Evolutionary conservation across 2,888 invertebrate species (phyloP), one percentile per base, ranked within the genome.

Genomic region (Strigamia transsilvanica): DNA sequence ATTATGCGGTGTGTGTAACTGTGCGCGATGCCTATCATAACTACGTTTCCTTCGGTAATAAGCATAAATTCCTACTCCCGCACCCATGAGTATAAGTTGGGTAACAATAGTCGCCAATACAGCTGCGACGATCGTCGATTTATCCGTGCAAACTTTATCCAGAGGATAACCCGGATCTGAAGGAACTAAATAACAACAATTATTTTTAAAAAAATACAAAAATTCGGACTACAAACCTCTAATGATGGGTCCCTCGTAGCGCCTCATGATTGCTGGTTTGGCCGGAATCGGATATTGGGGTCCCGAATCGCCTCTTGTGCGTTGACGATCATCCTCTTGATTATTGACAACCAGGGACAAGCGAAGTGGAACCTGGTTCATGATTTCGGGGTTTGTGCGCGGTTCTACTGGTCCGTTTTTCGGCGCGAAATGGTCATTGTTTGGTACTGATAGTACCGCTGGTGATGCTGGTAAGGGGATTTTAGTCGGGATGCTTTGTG

Each of bases 331-430:
- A 79, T 85, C 84, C 34, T 84, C 84, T 42, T 84, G 84, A 41
- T 82, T 83, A 23, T 82, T 83, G 15, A 86, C 86, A 83, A 85
- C 85, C 21, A 86, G 83, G 9, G 86, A 85, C 15, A 86, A 82
- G 10, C 85, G 84, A 15, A 86, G 82, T 21, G 85, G 86, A 18
- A 85, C 81, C 79, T 86, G 84, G 83, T 34, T 34, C 34, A 34
- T 5, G 7, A 34, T 34, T 34, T 34, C 34, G 34, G 34, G 3
- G 34, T 34, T 34, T 34, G 34, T 34, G 34, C 34, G 34, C 34
- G 34, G 34, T 34, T 34, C 34, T 34, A 34, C 7, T 7, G 34
- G 34, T 34, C 21, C 18, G n/a, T n/a, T n/a, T n/a, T n/a, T n/a
- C n/a, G n/a, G n/a, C 6, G 3, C 4, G 3, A 56, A 56, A 7